A percentile compares a stretch with the other conserved stretches of the same genome.
Conservation (phyloP, 2,113 vertebrate genomes). For the Cricetomys ansorgei region DNA sequence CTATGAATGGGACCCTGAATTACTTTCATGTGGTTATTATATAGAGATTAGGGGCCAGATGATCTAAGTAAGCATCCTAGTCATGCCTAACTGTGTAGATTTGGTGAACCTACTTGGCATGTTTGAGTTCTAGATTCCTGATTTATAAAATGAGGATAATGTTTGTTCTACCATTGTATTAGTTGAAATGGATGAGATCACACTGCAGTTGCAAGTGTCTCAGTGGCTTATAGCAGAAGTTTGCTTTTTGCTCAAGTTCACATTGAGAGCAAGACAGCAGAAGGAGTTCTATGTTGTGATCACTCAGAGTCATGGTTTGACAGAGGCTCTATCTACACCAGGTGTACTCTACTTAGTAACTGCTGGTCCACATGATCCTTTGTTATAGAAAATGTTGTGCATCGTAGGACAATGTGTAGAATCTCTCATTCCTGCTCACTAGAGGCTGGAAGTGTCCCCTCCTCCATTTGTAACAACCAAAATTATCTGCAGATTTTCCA, state of each 20-base stretch:
- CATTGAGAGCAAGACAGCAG: background rate
- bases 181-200: background rate
- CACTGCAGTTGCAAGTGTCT: background rate
- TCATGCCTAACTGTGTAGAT: background rate
- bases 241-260: background rate
- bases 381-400: background rate
- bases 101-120: background rate
- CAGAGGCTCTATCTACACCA: background rate
- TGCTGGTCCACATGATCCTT: background rate
- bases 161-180: background rate
- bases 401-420: background rate
- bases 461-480: background rate
- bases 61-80: background rate
- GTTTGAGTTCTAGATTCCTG: conserved; percentile 25
- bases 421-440: background rate
- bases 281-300: background rate
- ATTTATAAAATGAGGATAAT: background rate
- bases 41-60: background rate
- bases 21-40: background rate
- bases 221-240: background rate
- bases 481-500: background rate
- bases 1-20: conserved; percentile 3
- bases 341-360: background rate
- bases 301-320: background rate
- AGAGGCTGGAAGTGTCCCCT: background rate